Conservation (phyloP, 2,888 invertebrate species). For the Agrochola litura region DNA sequence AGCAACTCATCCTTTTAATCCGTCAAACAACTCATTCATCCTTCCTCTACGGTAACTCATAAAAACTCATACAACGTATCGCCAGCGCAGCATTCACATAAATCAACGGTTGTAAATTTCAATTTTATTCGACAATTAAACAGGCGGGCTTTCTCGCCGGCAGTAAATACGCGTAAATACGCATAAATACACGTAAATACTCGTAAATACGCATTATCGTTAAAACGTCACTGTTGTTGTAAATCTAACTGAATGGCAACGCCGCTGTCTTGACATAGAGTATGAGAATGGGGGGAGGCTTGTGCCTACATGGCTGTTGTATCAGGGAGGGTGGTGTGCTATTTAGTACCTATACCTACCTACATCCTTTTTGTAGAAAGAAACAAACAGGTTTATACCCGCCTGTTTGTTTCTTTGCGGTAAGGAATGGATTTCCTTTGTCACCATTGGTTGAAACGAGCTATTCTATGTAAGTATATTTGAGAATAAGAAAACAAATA, state of each 20-base stretch:
- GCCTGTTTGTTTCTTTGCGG: background rate
- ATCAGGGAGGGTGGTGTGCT: slow-evolving; percentile 32
- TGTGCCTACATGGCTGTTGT: slow-evolving; percentile 46
- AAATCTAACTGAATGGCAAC: slow-evolving; percentile 83
- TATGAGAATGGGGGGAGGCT: slow-evolving; percentile 38
- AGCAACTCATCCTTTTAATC: slow-evolving; percentile 49
- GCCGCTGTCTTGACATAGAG: slow-evolving; percentile 76
- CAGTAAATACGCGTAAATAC: slow-evolving; percentile 88
- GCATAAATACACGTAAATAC: slow-evolving; percentile 88
- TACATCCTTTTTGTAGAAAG: background rate
- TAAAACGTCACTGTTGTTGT: slow-evolving; percentile 88
- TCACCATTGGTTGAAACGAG: background rate
- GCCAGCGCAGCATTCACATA: slow-evolving; percentile 73
- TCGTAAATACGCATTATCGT: slow-evolving; percentile 90
- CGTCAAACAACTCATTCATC: slow-evolving; percentile 63
- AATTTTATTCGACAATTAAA: slow-evolving; percentile 91
- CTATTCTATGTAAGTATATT: too few species aligned
- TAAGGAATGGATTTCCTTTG: background rate
- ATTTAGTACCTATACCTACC: background rate
- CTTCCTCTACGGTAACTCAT: slow-evolving; percentile 69
- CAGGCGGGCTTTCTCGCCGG: slow-evolving; percentile 86
- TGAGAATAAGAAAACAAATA: background rate
- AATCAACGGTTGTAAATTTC: slow-evolving; percentile 88
- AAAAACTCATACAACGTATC: slow-evolving; percentile 76
- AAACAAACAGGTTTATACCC: background rate